Evolutionary conservation across 1,140 invertebrate genomes (phyloP), one percentile per base, ranked within the genome.

Genomic region (Leguminivora glycinivorella): DNA sequence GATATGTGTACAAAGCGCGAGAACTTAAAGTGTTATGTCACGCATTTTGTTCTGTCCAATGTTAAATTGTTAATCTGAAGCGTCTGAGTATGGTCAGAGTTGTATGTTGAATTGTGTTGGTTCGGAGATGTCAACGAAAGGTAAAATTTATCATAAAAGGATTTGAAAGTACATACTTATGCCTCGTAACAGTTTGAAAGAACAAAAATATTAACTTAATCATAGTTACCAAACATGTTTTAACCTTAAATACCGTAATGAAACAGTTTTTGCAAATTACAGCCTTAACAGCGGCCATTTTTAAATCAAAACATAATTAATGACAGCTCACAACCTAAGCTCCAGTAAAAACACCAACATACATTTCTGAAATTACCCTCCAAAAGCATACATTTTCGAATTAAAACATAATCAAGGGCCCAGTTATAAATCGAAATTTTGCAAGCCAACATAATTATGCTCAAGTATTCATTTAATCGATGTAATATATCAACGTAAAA

Each of bases 401-500:
- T 52, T 52, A 52, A 52, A 52, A 52, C 19, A 7, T 52, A 52
- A 52, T 52, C 47, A 52, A 22, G 47, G 47, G 19, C 47, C 47
- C 14, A 19, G 47, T 52, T 52, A 52, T 52, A 52, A 52, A 52
- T 52, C 19, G 47, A 10, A 22, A 52, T 52, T 52, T 22, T 22
- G 47, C 47, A 52, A 63, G 26, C 58, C 34, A 29, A 60, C 24
- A 29, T 60, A 63, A 63, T 29, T 63, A 29, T 63, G 26, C 1
- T 17, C 26, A 63, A 63, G 58, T 63, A 63, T 63, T 0, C 52
- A 29, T 69, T 72, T 80, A 80, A 84, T 81, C 74, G 81, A 79
- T 83, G 73, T 75, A 84, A 88, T 89, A 82, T 75, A 90, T 90
- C 88, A 90, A 89, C 88, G 79, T 70, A 67, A 84, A 85, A 83